Evolutionary conservation across 2,888 invertebrate genomes (phyloP).

Genomic region (Didymodactylos carnosus): DNA sequence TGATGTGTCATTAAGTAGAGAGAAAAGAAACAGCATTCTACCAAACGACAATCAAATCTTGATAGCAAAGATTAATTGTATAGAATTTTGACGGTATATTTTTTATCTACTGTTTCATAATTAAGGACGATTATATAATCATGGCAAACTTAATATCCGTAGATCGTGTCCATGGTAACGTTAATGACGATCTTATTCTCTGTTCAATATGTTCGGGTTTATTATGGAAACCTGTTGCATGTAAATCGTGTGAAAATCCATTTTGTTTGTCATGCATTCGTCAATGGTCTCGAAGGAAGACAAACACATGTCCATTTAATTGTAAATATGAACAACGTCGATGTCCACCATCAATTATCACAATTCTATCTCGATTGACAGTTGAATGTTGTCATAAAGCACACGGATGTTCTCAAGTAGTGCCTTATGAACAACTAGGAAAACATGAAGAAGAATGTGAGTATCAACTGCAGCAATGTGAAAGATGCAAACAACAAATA

Average conservation of each 20-base stretch:
- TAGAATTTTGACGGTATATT: too few species aligned
- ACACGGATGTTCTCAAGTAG: neutral
- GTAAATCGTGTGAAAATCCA: neutral
- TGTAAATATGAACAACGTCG: neutral
- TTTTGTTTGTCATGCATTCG: neutral
- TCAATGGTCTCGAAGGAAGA: neutral
- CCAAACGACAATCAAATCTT: too few species aligned
- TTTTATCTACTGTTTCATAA: too few species aligned
- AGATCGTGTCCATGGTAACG: neutral
- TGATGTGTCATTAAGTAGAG: too few species aligned
- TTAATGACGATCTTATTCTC: neutral
- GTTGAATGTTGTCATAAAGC: neutral
- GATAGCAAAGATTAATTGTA: too few species aligned
- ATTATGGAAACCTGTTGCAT: neutral
- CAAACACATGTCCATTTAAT: neutral
- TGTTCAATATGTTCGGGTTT: neutral
- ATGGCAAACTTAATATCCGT: too few species aligned
- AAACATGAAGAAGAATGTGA: neutral
- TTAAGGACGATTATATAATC: too few species aligned
- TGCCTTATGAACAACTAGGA: neutral
- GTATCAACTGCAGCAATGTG: neutral
- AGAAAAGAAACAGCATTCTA: too few species aligned
- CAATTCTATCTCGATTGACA: neutral
- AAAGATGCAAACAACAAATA: neutral
- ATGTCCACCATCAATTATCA: neutral